Base-by-base conservation (phyloP, 2,113 vertebrate genomes). In the Malurus elegans region DNA sequence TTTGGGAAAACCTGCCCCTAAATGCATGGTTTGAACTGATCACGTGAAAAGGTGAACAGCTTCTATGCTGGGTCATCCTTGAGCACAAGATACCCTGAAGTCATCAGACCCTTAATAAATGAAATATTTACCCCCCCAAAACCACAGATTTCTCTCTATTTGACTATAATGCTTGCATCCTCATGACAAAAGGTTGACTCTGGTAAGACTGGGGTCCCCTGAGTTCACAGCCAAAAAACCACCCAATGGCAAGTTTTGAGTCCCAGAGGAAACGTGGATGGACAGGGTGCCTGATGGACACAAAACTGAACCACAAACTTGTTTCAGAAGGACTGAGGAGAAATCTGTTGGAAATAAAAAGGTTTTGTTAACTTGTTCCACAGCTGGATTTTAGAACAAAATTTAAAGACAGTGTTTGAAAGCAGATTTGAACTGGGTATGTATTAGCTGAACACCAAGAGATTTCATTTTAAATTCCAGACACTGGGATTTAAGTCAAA, bases 181-280 rank as follows among this genome's bases (percentile, higher is more conserved):
- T 65, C 2, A 0, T 18, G 7, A 21, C 47, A 26, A 32, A 80
- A 75, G n/a, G 26, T 34, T 84, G n/a, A 5, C 9, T 42, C n/a
- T 54, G 31, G 40, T 25, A 53, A 36, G 21, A 69, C 3, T 24
- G 44, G 9, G 7, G 1, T 56, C 6, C 28, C 8, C 47, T 76
- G 56, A 34, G 50, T 57, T 78, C 16, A 6, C 0, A 8, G 18
- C 28, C 48, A 40, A 21, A 16, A 48, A 87, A 25, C 4, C 31
- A 45, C 17, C 8, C 9, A 88, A 72, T 24, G 45, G 16, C 23
- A 71, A 76, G 47, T 38, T 38, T 38, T 38, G 8, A 31, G 18
- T 4, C 31, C 24, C 4, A 2, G 15, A 26, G 17, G 20, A 42
- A 90, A 70, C 0, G 0, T 1, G 31, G 34, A 12, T 4, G 3